A percentile compares a stretch with the other conserved stretches of the same genome.
phyloP scores from a whole-genome alignment of 2,797 vertebrate genomes.

The Tarsius wallacei region DNA sequence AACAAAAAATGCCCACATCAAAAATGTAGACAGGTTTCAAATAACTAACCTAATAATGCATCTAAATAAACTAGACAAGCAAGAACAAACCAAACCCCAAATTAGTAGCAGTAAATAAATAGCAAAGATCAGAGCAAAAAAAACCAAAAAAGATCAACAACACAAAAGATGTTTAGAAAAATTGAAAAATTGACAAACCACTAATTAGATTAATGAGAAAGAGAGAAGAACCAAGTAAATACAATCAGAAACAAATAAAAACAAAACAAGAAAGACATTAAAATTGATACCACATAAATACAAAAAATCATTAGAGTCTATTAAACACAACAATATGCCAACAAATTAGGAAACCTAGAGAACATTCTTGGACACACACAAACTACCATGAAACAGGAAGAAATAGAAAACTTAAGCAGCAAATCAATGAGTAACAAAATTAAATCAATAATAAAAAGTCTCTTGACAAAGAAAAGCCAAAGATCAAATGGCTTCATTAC shows the following conservation, averaged over 20 bases:
- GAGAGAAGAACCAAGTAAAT: not conserved
- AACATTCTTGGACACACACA: not conserved
- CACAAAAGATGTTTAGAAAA: not conserved
- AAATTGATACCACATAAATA: not conserved
- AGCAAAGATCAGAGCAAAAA: not conserved
- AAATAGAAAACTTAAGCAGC: not conserved
- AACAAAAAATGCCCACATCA: not conserved
- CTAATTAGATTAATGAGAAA: not conserved
- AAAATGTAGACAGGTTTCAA: not conserved
- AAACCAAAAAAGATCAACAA: not conserved
- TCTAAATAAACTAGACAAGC: not conserved
- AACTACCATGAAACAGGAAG: not conserved
- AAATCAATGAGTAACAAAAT: not conserved
- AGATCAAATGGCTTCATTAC: not conserved
- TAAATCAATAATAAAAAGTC: not conserved
- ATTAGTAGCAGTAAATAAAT: not conserved
- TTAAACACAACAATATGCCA: not conserved
- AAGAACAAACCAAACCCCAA: not conserved
- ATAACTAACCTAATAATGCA: not conserved
- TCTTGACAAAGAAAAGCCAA: not conserved
- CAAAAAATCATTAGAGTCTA: not conserved
- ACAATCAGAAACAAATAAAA: not conserved
- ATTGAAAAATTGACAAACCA: not conserved
- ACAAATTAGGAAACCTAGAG: not conserved
- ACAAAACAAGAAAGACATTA: not conserved